These are phyloP conservation scores for Anthonomus grandis DNA, from an alignment of 1,140 invertebrate genomes.

Conservation along the genomic window DNA sequence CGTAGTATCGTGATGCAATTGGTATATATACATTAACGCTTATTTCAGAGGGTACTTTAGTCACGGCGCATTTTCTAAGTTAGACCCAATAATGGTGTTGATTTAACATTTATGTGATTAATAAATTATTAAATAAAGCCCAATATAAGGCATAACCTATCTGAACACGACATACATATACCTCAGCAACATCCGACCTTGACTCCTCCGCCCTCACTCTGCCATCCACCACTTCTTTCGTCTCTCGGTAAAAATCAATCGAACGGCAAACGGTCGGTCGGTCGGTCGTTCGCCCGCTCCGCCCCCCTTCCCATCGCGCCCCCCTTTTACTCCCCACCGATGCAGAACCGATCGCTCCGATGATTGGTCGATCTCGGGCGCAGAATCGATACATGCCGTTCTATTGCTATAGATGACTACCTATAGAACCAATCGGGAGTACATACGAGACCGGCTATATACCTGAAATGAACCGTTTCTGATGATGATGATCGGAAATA, in stretches of 20 bases:
- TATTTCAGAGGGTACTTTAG: not conserved
- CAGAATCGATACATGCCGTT: constrained; percentile 50
- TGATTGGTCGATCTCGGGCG: constrained; percentile 42
- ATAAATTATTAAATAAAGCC: no score
- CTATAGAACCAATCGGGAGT: constrained; percentile 48
- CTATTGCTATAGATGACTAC: constrained; percentile 51
- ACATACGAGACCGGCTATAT: constrained; percentile 25
- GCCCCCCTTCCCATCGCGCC: constrained; percentile 6
- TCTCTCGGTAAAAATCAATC: constrained; percentile 25
- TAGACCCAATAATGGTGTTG: no score
- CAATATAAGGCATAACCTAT: no score
- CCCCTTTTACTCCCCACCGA: no score
- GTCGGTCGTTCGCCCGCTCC: no score
- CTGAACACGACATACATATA: no score
- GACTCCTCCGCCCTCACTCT: constrained; percentile 18
- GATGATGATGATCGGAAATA: constrained; percentile 24
- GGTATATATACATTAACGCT: not conserved
- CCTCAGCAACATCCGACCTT: constrained; percentile 13
- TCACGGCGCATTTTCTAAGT: no score
- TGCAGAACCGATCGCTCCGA: constrained; percentile 24
- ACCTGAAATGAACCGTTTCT: constrained; percentile 18
- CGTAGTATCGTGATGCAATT: no score
- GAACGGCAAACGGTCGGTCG: constrained; percentile 22
- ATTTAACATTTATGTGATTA: no score
- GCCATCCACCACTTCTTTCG: not conserved